Conservation (phyloP, 2,797 vertebrate species). For the Argya squamiceps region DNA sequence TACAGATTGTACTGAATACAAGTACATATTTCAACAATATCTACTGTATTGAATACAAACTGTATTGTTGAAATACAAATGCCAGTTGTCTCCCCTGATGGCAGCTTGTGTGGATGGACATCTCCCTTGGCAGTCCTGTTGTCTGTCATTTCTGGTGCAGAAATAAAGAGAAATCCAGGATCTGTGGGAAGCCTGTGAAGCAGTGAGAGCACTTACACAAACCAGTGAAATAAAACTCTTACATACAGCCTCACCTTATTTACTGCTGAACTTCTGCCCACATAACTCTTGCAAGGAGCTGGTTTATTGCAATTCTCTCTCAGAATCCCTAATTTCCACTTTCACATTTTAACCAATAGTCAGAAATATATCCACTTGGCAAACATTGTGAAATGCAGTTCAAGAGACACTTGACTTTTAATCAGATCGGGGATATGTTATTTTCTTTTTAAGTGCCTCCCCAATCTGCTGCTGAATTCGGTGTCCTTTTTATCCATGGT, state of each 20-base stretch:
- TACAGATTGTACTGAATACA: too few species aligned
- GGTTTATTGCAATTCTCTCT: not conserved
- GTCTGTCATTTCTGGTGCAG: not conserved
- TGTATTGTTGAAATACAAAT: too few species aligned
- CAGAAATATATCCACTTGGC: not conserved
- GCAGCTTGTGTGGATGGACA: not conserved
- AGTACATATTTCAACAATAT: not conserved
- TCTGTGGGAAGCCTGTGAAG: not conserved
- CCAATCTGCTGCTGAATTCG: not conserved
- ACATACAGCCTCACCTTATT: not conserved
- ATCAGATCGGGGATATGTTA: not conserved
- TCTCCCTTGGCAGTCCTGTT: not conserved
- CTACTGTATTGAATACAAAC: too few species aligned
- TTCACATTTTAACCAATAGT: not conserved
- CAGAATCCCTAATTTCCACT: not conserved
- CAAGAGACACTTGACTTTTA: slow-evolving; percentile 36
- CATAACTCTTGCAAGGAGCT: not conserved
- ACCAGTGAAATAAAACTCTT: not conserved
- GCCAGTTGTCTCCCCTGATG: not conserved
- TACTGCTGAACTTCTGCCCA: not conserved
- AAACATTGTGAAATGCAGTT: not conserved
- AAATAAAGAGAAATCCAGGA: not conserved
- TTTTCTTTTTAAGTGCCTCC: slow-evolving; percentile 2
- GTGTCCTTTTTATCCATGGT: not conserved
- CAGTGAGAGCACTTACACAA: not conserved